Evolutionary conservation across 1,140 invertebrate species (phyloP).

Genomic region (Drosophila arizonae): DNA sequence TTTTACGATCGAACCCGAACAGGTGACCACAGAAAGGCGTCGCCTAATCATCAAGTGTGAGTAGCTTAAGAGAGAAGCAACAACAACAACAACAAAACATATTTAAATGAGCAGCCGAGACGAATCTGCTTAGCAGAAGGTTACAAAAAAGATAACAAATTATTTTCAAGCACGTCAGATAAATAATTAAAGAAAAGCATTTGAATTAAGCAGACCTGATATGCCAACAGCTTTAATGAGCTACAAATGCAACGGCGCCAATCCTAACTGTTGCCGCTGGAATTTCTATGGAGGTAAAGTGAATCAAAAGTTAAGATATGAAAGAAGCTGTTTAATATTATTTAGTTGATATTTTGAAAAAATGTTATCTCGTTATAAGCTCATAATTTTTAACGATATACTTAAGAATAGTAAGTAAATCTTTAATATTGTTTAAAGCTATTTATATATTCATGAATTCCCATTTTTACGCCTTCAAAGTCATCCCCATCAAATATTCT

Average conservation of each 20-base stretch:
- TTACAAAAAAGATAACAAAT: constrained; percentile 17
- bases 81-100: background rate
- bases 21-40: constrained; percentile 48
- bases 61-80: constrained; percentile 5
- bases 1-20: constrained; percentile 40
- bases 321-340: too few relatives aligned
- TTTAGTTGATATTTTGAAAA: too few relatives aligned
- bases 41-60: constrained; percentile 43
- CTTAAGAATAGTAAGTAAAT: too few relatives aligned
- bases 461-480: too few relatives aligned
- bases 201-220: constrained; percentile 4
- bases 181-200: constrained; percentile 16
- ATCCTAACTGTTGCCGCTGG: background rate
- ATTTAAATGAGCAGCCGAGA: background rate
- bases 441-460: too few relatives aligned
- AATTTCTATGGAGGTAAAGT: background rate
- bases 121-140: constrained; percentile 24
- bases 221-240: background rate
- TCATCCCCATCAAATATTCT: too few relatives aligned
- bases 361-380: too few relatives aligned
- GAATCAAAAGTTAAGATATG: too few relatives aligned
- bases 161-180: constrained; percentile 7
- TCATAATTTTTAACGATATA: too few relatives aligned
- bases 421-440: too few relatives aligned
- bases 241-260: constrained; percentile 2